Conservation (phyloP, 2,113 vertebrate species). For the Engraulis encrasicolus region DNA sequence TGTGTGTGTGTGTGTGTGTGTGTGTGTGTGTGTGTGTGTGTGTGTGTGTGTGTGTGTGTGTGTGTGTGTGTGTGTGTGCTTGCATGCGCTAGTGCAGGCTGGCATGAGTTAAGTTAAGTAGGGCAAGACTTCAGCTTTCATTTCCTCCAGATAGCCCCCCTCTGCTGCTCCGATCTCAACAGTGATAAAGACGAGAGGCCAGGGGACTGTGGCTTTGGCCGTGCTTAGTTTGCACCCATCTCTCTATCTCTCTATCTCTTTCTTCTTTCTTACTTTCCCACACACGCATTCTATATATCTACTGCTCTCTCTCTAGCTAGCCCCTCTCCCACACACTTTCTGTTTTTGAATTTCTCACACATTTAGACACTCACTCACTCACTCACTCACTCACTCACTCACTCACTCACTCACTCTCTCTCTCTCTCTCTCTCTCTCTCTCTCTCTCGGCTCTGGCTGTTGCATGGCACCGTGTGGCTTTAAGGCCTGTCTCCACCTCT, state of each 20-base stretch:
- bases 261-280: background rate
- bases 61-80: background rate
- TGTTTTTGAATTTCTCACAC: no score
- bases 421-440: background rate
- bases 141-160: background rate
- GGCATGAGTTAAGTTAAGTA: background rate
- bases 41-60: no score
- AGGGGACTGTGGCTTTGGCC: background rate
- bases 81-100: background rate
- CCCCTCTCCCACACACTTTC: background rate
- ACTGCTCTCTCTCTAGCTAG: background rate
- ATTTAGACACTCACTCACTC: background rate
- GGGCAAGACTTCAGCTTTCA: no score
- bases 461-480: background rate
- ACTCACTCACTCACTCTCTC: background rate
- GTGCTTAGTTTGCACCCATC: background rate
- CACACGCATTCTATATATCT: no score
- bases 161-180: background rate
- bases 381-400: slow-evolving; percentile 40
- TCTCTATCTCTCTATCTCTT: background rate
- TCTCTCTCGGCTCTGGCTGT: background rate
- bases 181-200: background rate
- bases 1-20: background rate
- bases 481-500: background rate
- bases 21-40: no score